Evolutionary conservation across 2,113 vertebrate genomes (phyloP).

Genomic region (Macquaria ambigua): DNA sequence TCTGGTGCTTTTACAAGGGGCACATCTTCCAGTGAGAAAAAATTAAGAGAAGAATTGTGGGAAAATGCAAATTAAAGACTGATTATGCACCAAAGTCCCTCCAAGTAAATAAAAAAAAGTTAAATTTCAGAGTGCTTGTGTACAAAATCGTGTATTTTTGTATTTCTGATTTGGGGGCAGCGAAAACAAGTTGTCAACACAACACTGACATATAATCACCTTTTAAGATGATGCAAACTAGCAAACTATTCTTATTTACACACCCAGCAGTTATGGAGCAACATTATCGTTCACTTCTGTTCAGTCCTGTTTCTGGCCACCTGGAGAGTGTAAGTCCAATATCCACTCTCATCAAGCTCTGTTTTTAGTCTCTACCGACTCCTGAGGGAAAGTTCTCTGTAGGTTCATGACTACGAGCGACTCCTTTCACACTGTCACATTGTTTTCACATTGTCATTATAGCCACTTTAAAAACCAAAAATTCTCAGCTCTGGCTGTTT

Average conservation of each 20-base stretch:
- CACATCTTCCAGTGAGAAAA: conserved; percentile 1
- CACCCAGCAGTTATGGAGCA: background rate
- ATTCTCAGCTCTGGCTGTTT: background rate
- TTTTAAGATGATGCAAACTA: background rate
- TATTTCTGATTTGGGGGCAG: no score
- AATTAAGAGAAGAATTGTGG: background rate
- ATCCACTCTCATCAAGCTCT: background rate
- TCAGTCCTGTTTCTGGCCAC: background rate
- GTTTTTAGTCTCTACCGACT: background rate
- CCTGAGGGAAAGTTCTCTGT: background rate
- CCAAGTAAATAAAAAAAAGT: no score
- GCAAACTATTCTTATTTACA: background rate
- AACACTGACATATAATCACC: background rate
- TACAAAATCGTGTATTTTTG: no score
- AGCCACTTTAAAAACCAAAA: background rate
- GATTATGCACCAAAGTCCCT: background rate
- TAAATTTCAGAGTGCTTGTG: no score
- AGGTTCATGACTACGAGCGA: background rate
- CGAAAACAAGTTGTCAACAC: background rate
- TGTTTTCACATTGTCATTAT: background rate
- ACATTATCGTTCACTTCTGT: background rate
- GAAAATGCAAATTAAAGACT: conserved; percentile 9
- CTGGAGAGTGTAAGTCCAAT: background rate
- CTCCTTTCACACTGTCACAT: background rate
- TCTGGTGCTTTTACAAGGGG: background rate